phyloP scores from a whole-genome alignment of 2,888 invertebrate species.

The Horisme vitalbata region DNA sequence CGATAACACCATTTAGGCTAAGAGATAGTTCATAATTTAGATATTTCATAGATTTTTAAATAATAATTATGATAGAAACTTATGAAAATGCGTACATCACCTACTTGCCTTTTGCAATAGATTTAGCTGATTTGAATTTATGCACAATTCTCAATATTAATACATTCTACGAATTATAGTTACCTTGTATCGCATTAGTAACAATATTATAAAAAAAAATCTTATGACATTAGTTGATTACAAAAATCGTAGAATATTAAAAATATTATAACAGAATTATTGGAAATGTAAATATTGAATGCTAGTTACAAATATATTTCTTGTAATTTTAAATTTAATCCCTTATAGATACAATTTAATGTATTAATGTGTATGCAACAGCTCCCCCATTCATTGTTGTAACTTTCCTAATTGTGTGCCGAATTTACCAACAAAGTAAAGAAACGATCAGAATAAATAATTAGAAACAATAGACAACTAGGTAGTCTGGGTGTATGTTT shows the following conservation, averaged over 20 bases:
- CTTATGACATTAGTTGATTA: constrained; percentile 20
- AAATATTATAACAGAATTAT: constrained; percentile 23
- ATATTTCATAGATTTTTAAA: constrained; percentile 50
- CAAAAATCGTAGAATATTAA: constrained; percentile 30
- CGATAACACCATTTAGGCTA: constrained; percentile 70
- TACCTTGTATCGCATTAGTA: constrained; percentile 62
- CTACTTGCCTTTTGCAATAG: constrained; percentile 77
- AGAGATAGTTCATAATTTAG: constrained; percentile 46
- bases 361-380: constrained; percentile 29
- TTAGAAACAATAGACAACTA: too few relatives aligned
- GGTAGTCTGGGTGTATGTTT: too few relatives aligned
- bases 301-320: constrained; percentile 45
- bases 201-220: constrained; percentile 41
- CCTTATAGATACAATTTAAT: constrained; percentile 28
- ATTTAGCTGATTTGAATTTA: constrained; percentile 64
- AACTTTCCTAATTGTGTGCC: too few relatives aligned
- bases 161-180: constrained; percentile 61
- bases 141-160: constrained; percentile 68
- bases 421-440: too few relatives aligned
- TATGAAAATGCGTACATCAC: constrained; percentile 67
- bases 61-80: constrained; percentile 41
- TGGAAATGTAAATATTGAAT: constrained; percentile 40
- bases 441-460: too few relatives aligned
- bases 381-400: not conserved
- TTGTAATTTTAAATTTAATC: constrained; percentile 37